phyloP scores from a whole-genome alignment of 2,113 vertebrate genomes.

The Ageneiosus marmoratus region DNA sequence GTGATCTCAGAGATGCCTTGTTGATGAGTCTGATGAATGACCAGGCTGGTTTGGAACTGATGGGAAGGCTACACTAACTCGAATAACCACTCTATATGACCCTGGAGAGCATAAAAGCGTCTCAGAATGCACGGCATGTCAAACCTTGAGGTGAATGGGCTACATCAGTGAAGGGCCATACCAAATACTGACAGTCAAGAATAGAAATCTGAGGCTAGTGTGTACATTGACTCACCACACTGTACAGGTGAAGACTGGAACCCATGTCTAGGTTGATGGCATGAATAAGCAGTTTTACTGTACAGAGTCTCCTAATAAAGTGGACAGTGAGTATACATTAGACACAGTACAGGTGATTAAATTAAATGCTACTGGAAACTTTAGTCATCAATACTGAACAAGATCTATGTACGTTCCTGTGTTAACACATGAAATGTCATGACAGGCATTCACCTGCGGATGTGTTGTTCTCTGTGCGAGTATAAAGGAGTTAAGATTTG shows the following conservation, averaged over 20 bases:
- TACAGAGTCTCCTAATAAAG: not conserved
- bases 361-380: not conserved
- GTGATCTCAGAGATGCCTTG: not conserved
- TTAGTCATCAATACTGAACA: not conserved
- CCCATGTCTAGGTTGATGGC: not conserved
- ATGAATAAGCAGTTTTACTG: too few relatives aligned
- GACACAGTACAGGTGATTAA: not conserved
- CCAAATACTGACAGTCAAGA: not conserved
- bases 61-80: not conserved
- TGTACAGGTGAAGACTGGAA: too few relatives aligned
- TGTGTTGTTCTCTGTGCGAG: conserved; percentile 1
- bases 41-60: not conserved
- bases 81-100: not conserved
- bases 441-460: not conserved
- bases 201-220: not conserved
- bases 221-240: not conserved
- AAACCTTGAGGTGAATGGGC: not conserved
- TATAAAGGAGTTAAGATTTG: conserved; percentile 3
- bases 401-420: not conserved
- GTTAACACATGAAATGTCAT: not conserved
- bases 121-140: not conserved
- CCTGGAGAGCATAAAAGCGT: not conserved
- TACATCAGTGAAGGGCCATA: not conserved
- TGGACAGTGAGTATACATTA: not conserved
- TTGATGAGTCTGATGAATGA: not conserved